Conservation (phyloP, 2,888 invertebrate genomes). For the Volucella inflata region DNA sequence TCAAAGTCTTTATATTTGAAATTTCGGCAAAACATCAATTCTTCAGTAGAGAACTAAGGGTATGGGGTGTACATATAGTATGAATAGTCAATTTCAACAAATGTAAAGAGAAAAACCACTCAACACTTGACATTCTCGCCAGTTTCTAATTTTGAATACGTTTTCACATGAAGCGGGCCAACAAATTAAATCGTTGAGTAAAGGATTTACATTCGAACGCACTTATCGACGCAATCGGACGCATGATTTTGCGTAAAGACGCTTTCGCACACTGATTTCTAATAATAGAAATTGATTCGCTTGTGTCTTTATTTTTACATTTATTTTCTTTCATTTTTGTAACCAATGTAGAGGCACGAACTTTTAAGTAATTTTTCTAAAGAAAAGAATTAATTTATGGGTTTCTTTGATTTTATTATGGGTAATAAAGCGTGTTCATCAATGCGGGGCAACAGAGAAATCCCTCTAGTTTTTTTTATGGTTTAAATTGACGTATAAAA, state of each 20-base stretch:
- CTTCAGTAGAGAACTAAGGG: constrained; percentile 17
- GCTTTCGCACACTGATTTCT: constrained; percentile 25
- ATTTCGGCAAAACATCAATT: constrained; percentile 15
- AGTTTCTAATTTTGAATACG: constrained; percentile 53
- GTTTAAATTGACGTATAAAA: not conserved
- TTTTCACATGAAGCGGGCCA: constrained; percentile 26
- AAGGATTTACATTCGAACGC: constrained; percentile 17
- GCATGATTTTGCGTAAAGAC: constrained; percentile 27
- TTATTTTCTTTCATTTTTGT: not conserved
- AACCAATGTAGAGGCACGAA: constrained; percentile 36
- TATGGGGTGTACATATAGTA: not conserved
- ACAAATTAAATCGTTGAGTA: constrained; percentile 7
- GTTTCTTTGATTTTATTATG: constrained; percentile 14
- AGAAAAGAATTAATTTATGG: constrained; percentile 13
- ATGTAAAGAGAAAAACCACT: constrained; percentile 6
- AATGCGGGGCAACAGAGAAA: not conserved
- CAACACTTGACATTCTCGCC: constrained; percentile 53
- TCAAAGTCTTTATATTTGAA: not conserved
- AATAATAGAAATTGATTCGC: constrained; percentile 31
- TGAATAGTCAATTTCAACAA: not conserved
- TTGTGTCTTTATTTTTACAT: not conserved
- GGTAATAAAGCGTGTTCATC: constrained; percentile 10
- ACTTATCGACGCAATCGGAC: constrained; percentile 28
- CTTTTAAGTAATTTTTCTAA: constrained; percentile 31
- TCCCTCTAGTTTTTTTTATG: not conserved